A percentile compares a stretch with the other conserved stretches of the same genome.
These are phyloP conservation scores for Psilanteris sp. DNA, from an alignment of 1,140 invertebrate species.

Conservation along the genomic window DNA sequence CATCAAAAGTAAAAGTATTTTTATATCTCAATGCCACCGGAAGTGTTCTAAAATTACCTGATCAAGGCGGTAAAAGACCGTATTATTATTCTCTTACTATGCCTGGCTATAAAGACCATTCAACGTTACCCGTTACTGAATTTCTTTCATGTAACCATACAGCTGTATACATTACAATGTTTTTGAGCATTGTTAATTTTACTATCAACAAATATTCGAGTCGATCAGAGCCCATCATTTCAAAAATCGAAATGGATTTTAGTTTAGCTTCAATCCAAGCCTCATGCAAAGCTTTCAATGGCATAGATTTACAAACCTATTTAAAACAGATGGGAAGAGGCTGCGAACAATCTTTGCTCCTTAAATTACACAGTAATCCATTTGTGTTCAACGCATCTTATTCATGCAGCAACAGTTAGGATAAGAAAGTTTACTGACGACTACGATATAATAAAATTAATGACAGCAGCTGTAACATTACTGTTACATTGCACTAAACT, in stretches of 20 bases:
- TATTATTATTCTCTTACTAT: background rate
- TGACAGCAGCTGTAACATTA: conserved; percentile 10
- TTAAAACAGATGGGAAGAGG: background rate
- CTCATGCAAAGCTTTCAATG: conserved; percentile 1
- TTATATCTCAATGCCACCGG: no score
- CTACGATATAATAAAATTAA: background rate
- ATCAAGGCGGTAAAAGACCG: background rate
- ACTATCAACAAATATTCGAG: background rate
- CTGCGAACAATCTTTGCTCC: background rate
- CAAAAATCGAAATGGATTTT: conserved; percentile 6
- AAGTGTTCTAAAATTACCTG: no score
- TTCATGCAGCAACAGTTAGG: conserved; percentile 12
- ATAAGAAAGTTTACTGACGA: conserved; percentile 22
- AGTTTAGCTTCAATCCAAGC: background rate
- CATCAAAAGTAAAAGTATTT: conserved; percentile 1
- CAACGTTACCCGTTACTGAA: background rate
- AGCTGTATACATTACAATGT: background rate
- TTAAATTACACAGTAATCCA: conserved; percentile 11
- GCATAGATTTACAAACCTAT: background rate
- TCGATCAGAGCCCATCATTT: background rate
- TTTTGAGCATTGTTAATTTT: background rate
- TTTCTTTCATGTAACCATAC: background rate
- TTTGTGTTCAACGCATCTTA: conserved; percentile 22
- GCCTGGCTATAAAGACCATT: background rate
- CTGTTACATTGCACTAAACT: conserved; percentile 3